Evolutionary conservation across 2,113 vertebrate species (phyloP).

Genomic region (Apeltes quadracus): DNA sequence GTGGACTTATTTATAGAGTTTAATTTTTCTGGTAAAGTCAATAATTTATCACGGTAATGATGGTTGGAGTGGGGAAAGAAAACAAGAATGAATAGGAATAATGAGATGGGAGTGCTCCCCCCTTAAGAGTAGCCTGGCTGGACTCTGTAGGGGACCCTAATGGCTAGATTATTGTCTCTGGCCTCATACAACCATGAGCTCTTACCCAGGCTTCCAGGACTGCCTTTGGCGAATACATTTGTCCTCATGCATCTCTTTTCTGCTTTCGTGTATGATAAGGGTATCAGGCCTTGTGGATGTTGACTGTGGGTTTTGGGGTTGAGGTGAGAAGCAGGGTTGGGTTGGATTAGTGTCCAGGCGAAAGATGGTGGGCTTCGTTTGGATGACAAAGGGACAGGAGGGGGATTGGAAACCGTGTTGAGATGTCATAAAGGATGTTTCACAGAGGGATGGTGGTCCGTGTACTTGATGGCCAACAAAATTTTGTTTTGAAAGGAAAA

Average conservation of each 20-base stretch:
- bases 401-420: constrained; percentile 22
- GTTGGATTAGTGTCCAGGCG: constrained; percentile 35
- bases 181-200: constrained; percentile 39
- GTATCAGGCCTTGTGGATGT: constrained; percentile 57
- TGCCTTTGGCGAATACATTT: constrained; percentile 29
- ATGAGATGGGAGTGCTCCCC: constrained; percentile 58
- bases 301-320: constrained; percentile 55
- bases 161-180: constrained; percentile 32
- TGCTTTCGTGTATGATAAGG: constrained; percentile 56
- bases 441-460: too few species aligned
- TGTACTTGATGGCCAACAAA: too few species aligned
- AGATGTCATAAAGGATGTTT: constrained; percentile 40
- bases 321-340: constrained; percentile 37
- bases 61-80: constrained; percentile 69
- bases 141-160: constrained; percentile 41
- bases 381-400: constrained; percentile 42
- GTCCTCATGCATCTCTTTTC: constrained; percentile 45
- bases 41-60: constrained; percentile 81
- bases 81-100: constrained; percentile 69
- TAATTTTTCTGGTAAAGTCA: constrained; percentile 78
- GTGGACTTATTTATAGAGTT: constrained; percentile 78
- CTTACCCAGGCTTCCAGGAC: constrained; percentile 20
- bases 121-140: constrained; percentile 43
- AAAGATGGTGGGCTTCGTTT: constrained; percentile 25
- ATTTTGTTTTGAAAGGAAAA: too few species aligned